Evolutionary conservation across 2,888 invertebrate species (phyloP), one percentile per base, ranked within the genome.

Genomic region (Thecocarcelia acutangulata): DNA sequence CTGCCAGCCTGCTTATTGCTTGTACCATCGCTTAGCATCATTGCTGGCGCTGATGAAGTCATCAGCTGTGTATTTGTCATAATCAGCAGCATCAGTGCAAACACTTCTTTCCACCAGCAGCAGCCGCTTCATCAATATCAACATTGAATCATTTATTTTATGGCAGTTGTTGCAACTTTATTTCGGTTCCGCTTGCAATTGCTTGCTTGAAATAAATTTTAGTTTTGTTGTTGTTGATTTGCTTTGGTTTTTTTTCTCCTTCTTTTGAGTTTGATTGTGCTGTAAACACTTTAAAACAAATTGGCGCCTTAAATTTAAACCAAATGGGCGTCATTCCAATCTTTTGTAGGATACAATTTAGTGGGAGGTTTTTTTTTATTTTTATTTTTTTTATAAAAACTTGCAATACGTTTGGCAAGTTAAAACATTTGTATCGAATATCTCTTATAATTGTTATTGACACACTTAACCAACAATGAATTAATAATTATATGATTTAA

Each of bases 321-420:
- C 19, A 70, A 61, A 59, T 75, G 69, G 75, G 75, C 69, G 70
- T 70, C 66, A 66, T 54, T 54, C 46, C 37, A 28, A 79, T 73
- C 48, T 59, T 72, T 72, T n/a, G 42, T 76, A 63, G 72, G 76
- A 80, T 80, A 80, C 72, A 75, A 80, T 76, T 76, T 76, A 52
- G 80, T 80, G 80, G 76, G 80, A 61, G 76, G 76, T 75, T 64
- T 50, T 33, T 44, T 69, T 61, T 15, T 37, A 0, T 56, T 9
- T 54, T 54, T 56, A 6, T 33, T 24, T 19, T 33, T 44, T 24
- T 50, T 42, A 6, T 13, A 19, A 40, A 8, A 50, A 44, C 37
- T 48, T 63, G 61, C 40, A 24, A 70, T 17, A 15, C 28, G 13
- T 46, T 24, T 52, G 50, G 24, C 61, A 52, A 61, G 3, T 44